Percentiles rank a stretch among this genome's conserved stretches.
Conservation (phyloP, 2,113 vertebrate species). For the Numenius arquata region DNA sequence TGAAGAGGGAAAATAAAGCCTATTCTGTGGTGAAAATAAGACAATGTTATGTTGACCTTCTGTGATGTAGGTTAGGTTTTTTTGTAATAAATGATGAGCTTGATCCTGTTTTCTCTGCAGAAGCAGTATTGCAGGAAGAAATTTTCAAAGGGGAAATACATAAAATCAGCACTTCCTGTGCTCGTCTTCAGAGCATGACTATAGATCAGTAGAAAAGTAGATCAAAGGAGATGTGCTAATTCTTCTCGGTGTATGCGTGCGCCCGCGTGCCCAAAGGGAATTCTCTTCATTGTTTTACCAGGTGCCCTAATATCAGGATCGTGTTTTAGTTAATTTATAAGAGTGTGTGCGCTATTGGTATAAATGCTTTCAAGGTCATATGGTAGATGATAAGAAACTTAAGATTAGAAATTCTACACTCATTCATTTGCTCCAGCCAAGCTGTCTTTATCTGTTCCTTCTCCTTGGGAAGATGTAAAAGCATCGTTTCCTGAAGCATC, state of each 20-base stretch:
- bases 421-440: background rate
- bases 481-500: background rate
- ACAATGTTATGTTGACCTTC: background rate
- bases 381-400: background rate
- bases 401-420: background rate
- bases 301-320: background rate
- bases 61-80: background rate
- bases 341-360: background rate
- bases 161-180: background rate
- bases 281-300: background rate
- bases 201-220: background rate
- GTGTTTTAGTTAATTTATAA: background rate
- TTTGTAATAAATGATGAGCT: background rate
- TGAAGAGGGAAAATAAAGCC: background rate
- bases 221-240: conserved; percentile 17
- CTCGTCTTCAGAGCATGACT: background rate
- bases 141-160: background rate
- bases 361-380: background rate
- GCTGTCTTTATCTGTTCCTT: background rate
- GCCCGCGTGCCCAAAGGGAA: background rate
- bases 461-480: background rate
- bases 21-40: background rate
- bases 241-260: accelerated
- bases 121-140: background rate
- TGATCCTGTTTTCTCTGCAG: background rate